These are phyloP conservation scores for Trichonephila clavata DNA, from an alignment of 1,140 invertebrate genomes.

Conservation along the genomic window DNA sequence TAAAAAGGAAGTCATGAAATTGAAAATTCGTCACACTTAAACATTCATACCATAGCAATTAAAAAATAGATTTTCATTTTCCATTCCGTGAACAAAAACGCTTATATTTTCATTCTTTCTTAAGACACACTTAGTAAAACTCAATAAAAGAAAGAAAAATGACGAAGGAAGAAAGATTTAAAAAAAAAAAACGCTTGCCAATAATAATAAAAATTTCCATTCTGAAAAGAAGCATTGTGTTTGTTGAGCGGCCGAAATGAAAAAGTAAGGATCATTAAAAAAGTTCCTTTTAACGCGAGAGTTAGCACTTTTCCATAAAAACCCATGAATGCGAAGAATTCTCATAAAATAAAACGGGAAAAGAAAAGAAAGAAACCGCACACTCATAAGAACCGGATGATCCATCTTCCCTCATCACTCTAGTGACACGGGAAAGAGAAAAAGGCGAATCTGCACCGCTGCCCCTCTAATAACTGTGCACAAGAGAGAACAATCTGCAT, in stretches of 20 bases:
- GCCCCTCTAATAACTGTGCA: conserved; percentile 37
- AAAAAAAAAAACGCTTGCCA: neutral
- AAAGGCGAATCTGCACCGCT: neutral
- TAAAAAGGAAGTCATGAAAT: too few species aligned
- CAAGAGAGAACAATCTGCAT: conserved; percentile 42
- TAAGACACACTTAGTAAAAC: neutral
- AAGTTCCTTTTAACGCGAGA: conserved; percentile 25
- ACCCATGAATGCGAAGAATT: conserved; percentile 8
- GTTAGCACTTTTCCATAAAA: conserved; percentile 27
- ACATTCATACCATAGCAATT: too few species aligned
- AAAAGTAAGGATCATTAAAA: conserved; percentile 32
- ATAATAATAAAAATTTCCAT: too few species aligned
- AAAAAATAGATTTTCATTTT: neutral
- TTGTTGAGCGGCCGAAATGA: neutral
- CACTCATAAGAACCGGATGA: neutral
- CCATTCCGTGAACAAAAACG: neutral
- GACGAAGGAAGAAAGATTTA: neutral
- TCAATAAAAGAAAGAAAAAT: neutral
- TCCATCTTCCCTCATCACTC: conserved; percentile 6
- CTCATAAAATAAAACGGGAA: neutral
- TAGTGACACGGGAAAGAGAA: neutral
- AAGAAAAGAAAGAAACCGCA: neutral
- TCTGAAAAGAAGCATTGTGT: neutral
- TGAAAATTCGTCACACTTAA: too few species aligned
- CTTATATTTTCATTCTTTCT: neutral